Percentiles rank a stretch among this genome's conserved stretches.
Conservation (phyloP, 2,797 vertebrate species). For the Urophycis tenuis region DNA sequence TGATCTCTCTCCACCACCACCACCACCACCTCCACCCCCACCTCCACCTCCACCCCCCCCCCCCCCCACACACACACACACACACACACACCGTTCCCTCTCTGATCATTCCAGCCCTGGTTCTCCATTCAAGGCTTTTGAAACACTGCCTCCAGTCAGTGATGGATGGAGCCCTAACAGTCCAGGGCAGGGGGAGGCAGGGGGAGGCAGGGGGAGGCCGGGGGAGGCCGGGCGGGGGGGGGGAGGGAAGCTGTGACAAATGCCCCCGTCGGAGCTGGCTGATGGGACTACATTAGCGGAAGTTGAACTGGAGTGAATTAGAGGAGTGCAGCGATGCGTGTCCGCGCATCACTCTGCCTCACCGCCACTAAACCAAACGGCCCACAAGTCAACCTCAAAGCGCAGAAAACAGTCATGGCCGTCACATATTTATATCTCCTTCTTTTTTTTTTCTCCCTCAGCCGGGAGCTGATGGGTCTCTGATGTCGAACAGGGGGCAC, state of each 20-base stretch:
- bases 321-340: conserved; percentile 38
- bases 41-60: neutral
- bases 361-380: conserved; percentile 35
- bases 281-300: conserved; percentile 43
- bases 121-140: conserved; percentile 34
- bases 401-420: conserved; percentile 23
- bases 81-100: neutral
- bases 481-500: neutral
- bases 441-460: neutral
- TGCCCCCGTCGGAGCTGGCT: conserved; percentile 41
- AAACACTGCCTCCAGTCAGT: conserved; percentile 33
- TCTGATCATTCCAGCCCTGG: conserved; percentile 8
- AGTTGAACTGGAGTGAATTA: conserved; percentile 54
- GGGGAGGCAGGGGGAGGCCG: neutral
- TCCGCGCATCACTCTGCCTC: conserved; percentile 41
- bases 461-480: neutral
- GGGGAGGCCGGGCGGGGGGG: neutral
- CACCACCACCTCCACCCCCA: conserved; percentile 20
- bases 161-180: conserved; percentile 54
- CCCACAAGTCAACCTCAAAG: conserved; percentile 5
- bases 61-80: neutral
- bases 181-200: conserved; percentile 9
- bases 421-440: too few relatives aligned
- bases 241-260: conserved; percentile 33
- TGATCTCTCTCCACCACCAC: conserved; percentile 25